Evolutionary conservation across 1,140 invertebrate species (phyloP).

Genomic region (Medauroidea extradentata): DNA sequence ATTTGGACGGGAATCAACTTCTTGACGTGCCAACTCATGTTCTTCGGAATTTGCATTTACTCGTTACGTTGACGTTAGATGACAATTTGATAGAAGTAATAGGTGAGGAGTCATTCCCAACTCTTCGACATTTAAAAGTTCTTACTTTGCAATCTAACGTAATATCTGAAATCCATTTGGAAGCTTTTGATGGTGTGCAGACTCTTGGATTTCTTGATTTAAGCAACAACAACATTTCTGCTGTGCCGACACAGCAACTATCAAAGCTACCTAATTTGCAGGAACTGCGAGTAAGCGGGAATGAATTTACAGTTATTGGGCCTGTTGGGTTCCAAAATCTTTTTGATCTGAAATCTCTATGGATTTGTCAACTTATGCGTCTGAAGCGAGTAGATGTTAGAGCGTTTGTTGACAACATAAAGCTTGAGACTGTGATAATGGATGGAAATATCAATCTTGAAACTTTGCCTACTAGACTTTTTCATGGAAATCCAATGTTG

Average conservation of each 20-base stretch:
- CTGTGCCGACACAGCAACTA: slow-evolving; percentile 67
- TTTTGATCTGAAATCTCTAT: slow-evolving; percentile 67
- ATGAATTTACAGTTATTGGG: slow-evolving; percentile 63
- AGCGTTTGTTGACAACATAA: slow-evolving; percentile 79
- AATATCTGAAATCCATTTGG: slow-evolving; percentile 60
- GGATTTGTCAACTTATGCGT: slow-evolving; percentile 60
- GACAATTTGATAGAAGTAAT: slow-evolving; percentile 68
- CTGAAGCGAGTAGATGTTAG: slow-evolving; percentile 63
- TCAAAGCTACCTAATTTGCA: slow-evolving; percentile 58
- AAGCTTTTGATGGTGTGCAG: slow-evolving; percentile 62
- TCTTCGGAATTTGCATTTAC: slow-evolving; percentile 21
- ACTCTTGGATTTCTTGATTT: slow-evolving; percentile 68
- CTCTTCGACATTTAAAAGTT: slow-evolving; percentile 57
- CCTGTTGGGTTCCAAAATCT: slow-evolving; percentile 74
- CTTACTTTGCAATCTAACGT: slow-evolving; percentile 67
- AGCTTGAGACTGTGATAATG: slow-evolving; percentile 69
- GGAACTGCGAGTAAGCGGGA: slow-evolving; percentile 66
- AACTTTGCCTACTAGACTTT: slow-evolving; percentile 63
- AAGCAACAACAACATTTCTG: slow-evolving; percentile 64
- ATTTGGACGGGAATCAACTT: slow-evolving; percentile 71
- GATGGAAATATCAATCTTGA: slow-evolving; percentile 68
- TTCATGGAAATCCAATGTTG: slow-evolving; percentile 70
- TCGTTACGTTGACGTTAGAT: slow-evolving; percentile 17
- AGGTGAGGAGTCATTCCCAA: slow-evolving; percentile 59
- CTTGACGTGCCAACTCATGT: slow-evolving; percentile 60